Base-by-base conservation (phyloP, 1,140 invertebrate genomes). In the Drosophila erecta region DNA sequence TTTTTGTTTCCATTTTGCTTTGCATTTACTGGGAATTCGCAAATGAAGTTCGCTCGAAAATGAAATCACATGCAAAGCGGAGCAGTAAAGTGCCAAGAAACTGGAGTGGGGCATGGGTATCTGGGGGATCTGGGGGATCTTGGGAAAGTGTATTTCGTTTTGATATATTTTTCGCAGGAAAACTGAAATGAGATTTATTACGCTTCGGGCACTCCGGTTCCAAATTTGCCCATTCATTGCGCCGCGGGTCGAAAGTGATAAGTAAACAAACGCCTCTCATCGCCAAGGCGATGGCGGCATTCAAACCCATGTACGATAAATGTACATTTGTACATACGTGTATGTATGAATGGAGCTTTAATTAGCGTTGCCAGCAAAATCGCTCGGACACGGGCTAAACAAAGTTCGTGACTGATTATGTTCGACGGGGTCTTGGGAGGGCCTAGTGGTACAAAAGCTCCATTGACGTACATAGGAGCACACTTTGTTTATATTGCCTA, bases 41-140 rank as follows among this genome's bases (percentile, higher is more conserved):
- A 89, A 89, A 89, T 89, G 84, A 89, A 89, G 80, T 89, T 89
- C 84, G 84, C 76, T 89, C 84, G 85, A 89, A 89, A 87, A 87
- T 74, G 83, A 87, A 89, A 87, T 89, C 83, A 89, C 83, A 90
- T 89, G 85, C 84, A 89, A 89, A 89, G 80, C 76, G 69, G 77
- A 77, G 73, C 77, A 71, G 65, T 67, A 81, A 81, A 86, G 78
- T 86, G 81, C 81, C 79, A 78, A 74, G 58, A 46, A 22, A 56
- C 38, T 14, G 50, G 41, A 17, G 12, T 43, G 20, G 30, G 17
- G 30, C 30, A 30, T 4, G 2, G 17, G n/a, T n/a, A n/a, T n/a
- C n/a, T 4, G 43, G 33, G 30, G 10, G 12, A 15, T 8, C 6
- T 14, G 11, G 10, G 17, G 20, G 72, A 46, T 61, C 75, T 65